Evolutionary conservation across 2,888 invertebrate genomes (phyloP), one percentile per base, ranked within the genome.

Genomic region (Polyploca ridens): DNA sequence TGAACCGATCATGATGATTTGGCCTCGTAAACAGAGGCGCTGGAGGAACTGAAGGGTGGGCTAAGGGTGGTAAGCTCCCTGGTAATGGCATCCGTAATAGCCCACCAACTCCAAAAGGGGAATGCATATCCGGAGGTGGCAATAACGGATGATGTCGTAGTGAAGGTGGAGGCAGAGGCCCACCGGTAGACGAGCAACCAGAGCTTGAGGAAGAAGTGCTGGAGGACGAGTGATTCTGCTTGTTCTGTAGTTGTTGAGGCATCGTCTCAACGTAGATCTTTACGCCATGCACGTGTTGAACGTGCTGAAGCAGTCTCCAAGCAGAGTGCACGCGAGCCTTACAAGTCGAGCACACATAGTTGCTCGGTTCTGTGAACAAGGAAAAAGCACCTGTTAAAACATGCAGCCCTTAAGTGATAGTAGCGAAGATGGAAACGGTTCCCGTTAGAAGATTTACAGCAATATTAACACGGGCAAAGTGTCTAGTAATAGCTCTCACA

Each of bases 291-390:
- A 97, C 96, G 82, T 97, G 97, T 89, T 99, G 99, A 38, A 98
- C 99, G 89, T 99, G 99, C 87, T 99, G 99, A 57, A 99, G 96
- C 69, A 99, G 95, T 66, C 97, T 95, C 99, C 99, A 99, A 8
- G 99, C 99, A n/a, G 98, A 98, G 78, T 96, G 96, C 77, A 98
- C 96, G 62, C 97, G 96, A 71, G 97, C 97, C 84, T 98, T 98
- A 94, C 99, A 99, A 75, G 98, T 98, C 61, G 97, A 97, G 86
- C 99, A 99, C 74, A 98, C 97, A 90, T 98, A 97, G 95, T 97
- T 98, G 91, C 97, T 97, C 73, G 99, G 99, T 94, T 99, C 99
- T 98, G 97, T 70, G 84, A 81, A 85, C 91, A 92, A 91, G 69
- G 70, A 83, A 68, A 85, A 76, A 74, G 69, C 72, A 69, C 69